Conservation (phyloP, 2,113 vertebrate species). For the Phyllostomus discolor region DNA sequence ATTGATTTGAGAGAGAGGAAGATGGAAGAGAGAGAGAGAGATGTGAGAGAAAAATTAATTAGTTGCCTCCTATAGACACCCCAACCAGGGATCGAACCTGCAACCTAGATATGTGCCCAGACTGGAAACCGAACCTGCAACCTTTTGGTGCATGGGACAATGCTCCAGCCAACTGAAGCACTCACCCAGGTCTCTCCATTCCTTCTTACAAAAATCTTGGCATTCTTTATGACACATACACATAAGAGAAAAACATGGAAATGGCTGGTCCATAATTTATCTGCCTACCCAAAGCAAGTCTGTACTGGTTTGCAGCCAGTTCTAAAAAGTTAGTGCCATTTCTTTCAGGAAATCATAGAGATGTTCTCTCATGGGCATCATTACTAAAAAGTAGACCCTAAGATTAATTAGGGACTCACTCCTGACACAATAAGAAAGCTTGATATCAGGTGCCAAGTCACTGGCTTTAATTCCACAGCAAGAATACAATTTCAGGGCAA, state of each 20-base stretch:
- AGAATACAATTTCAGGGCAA: not conserved
- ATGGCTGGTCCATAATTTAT: not conserved
- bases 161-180: too few relatives aligned
- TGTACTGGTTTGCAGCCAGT: not conserved
- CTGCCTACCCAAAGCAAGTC: not conserved
- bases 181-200: not conserved
- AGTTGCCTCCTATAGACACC: too few relatives aligned
- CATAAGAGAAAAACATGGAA: not conserved
- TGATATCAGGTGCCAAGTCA: not conserved
- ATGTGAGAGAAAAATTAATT: too few relatives aligned
- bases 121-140: too few relatives aligned
- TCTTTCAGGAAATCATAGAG: not conserved
- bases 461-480: not conserved
- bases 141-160: too few relatives aligned
- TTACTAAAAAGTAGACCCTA: not conserved
- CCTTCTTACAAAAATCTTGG: not conserved
- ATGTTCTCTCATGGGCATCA: not conserved
- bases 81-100: too few relatives aligned
- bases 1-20: too few relatives aligned
- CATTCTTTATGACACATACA: not conserved
- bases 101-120: too few relatives aligned
- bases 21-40: too few relatives aligned
- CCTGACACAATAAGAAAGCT: not conserved
- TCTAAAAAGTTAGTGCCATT: not conserved
- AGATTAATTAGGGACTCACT: not conserved